Evolutionary conservation across 2,113 vertebrate genomes (phyloP), one percentile per base, ranked within the genome.

Genomic region (Clarias gariepinus): DNA sequence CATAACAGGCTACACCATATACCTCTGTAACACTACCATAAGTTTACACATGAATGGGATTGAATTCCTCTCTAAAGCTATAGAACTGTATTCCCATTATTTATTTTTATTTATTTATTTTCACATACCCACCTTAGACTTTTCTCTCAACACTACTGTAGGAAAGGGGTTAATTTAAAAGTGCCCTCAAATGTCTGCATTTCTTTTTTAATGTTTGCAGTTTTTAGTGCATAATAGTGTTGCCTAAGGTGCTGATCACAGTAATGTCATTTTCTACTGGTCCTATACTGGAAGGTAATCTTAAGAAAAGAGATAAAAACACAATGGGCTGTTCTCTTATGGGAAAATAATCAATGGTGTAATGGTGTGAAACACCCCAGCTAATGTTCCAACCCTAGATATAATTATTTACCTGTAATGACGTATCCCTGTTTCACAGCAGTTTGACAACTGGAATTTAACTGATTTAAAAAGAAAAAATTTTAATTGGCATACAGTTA

Each of bases 101-200:
- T 19, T 68, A 2, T 16, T 68, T 41, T 61, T 60, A 3, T 41
- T 41, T 36, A 36, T 36, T 36, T 36, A 36, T 74, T 61, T 60
- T 12, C 33, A 84, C 47, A 28, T 60, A 21, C 58, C 15, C 47
- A 28, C 47, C 28, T 76, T 15, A 30, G 41, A 55, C 33, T 78
- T 30, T 33, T 53, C 12, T 41, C 41, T 85, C 47, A 4, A 28
- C 57, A 13, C 18, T 16, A n/a, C 11, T 30, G n/a, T n/a, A 13
- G 25, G 36, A 84, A 30, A 63, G 78, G n/a, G 58, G 23, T 78
- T 18, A 52, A 76, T 74, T 64, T 23, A 85, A 63, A 78, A 64
- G 25, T 55, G 36, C 41, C n/a, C 68, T 58, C 23, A 74, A 74
- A 84, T 36, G 53, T 57, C 55, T 74, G 28, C 30, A 28, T 58